Base-by-base conservation (phyloP, 1,140 invertebrate species). In the Camponotus pennsylvanicus region DNA sequence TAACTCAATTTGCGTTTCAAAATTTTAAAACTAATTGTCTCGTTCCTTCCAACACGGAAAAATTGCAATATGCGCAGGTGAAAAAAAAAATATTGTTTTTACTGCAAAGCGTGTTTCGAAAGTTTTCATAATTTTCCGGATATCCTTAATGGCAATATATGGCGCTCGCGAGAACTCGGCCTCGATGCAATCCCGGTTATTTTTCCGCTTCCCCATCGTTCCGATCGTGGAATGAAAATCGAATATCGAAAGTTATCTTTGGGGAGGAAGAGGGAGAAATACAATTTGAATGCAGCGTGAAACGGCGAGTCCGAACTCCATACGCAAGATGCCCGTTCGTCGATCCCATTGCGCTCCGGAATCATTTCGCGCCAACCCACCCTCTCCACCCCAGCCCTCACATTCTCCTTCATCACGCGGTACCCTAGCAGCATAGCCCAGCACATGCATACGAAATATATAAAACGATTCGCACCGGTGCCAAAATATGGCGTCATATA, bases 401-500 rank as follows among this genome's bases (percentile, higher is more conserved):
- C 13, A 32, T 37, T 7, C 66, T 40, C 61, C 52, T 40, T 55
- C 52, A 40, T 63, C 77, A 45, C 34, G 57, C 32, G 18, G 69
- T 52, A 69, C 59, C 11, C 45, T 13, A 27, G 11, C 55, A 7
- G 73, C 27, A 82, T 66, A 57, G 87, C 84, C 57, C 86, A 59
- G 70, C 85, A 67, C 79, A 91, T 92, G 92, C 90, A 93, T 93
- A 92, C 92, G 69, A 89, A 93, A 92, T 91, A 92, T 90, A 63
- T 55, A 63, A 83, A 88, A 55, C 73, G 75, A 82, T 40, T 77
- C 27, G 55, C 34, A 52, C n/a, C 84, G 42, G 79, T 66, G 87
- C 57, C 86, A 78, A 91, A 87, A 89, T 91, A 91, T 89, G 67
- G 57, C 79, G 34, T 77, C 71, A 76, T 86, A 79, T 57, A 88